Conservation (phyloP, 2,888 invertebrate genomes). For the Teleogryllus oceanicus region DNA sequence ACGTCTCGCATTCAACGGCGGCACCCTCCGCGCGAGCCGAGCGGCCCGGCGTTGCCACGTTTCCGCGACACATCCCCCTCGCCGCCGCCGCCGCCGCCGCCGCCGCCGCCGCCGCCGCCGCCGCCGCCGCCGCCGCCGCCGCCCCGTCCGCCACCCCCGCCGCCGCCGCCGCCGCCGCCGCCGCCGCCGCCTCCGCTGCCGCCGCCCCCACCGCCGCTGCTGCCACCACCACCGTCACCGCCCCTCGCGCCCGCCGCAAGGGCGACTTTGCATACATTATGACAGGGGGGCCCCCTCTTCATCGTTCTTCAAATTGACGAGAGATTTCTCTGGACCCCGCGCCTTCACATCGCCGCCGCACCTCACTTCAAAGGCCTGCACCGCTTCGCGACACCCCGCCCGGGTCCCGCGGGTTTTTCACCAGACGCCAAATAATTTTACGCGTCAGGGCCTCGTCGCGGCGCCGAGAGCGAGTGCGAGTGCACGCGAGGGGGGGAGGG, state of each 20-base stretch:
- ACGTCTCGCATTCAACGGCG: background rate
- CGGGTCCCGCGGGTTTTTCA: background rate
- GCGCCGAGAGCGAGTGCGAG: background rate
- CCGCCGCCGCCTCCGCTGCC: background rate
- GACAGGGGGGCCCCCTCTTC: background rate
- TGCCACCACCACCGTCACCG: background rate
- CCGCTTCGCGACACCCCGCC: background rate
- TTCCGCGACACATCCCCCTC: background rate
- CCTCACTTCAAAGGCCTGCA: background rate
- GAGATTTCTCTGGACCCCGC: background rate
- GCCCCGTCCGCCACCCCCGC: background rate
- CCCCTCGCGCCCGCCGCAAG: background rate
- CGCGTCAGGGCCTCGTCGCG: background rate
- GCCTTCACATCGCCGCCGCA: background rate
- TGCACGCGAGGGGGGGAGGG: background rate
- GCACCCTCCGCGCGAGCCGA: background rate
- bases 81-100: background rate
- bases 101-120: background rate
- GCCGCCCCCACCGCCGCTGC: background rate
- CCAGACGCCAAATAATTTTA: constrained; percentile 6
- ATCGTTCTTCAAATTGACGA: background rate
- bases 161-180: background rate
- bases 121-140: background rate
- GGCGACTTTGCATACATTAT: constrained; percentile 18
- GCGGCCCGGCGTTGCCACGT: background rate